Base-by-base conservation (phyloP, 2,888 invertebrate genomes). In the Lydus trimaculatus region DNA sequence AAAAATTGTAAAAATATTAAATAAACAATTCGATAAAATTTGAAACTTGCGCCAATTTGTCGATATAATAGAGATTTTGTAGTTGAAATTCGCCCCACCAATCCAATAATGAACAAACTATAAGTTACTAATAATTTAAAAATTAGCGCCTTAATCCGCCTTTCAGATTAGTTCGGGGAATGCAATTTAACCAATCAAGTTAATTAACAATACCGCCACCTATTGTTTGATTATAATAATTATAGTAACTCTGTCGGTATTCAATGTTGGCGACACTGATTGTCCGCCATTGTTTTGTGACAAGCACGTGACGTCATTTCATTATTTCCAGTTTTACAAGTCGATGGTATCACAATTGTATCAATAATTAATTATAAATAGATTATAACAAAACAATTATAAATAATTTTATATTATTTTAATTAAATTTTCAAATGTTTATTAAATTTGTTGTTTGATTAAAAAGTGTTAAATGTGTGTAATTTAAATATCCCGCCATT, bases 401-500 rank as follows among this genome's bases (percentile, higher is more conserved):
- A 11, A 52, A 13, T 52, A 23, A 23, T 52, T 52, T 2, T 7
- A 11, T 23, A 23, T 52, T 52, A 23, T 4, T 23, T 52, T 52
- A 23, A 48, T 7, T 17, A 8, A 20, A 8, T 48, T 2, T 48
- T 48, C 48, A 20, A 48, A 23, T 52, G 23, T 52, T 52, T 23
- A 52, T 52, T 25, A 52, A 20, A 25, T 13, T 1, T 15, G 2
- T 56, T 56, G n/a, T 13, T n/a, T n/a, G n/a, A n/a, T n/a, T n/a
- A n/a, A n/a, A n/a, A n/a, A 7, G 28, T 56, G 56, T 56, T 56
- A 43, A 43, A 20, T 20, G 7, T 63, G 65, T 65, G 63, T 58
- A 65, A 68, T 76, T 77, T 71, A 71, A 75, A 77, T 72, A 76
- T 71, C 74, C 75, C 78, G 77, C 75, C 61, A 43, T 28, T 43